Percentiles rank a stretch among this genome's conserved stretches.
These are phyloP conservation scores for Ephestia elutella DNA, from an alignment of 1,140 invertebrate species.

Conservation along the genomic window DNA sequence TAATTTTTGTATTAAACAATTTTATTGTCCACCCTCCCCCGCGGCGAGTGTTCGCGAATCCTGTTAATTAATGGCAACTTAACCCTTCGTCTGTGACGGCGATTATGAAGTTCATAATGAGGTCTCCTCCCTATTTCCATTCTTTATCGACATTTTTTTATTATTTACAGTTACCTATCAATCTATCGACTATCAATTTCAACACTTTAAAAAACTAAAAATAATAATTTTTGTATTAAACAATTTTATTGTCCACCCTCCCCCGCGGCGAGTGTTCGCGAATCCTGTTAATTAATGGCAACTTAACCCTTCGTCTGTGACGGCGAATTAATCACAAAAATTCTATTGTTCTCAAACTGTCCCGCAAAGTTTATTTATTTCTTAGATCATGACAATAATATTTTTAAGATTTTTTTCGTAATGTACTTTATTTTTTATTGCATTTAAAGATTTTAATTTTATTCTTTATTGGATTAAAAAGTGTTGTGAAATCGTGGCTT, in stretches of 20 bases:
- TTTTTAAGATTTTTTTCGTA: too few relatives aligned
- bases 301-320: constrained; percentile 27
- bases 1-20: not conserved
- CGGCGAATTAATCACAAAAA: constrained; percentile 17
- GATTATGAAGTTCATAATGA: too few relatives aligned
- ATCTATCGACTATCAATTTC: too few relatives aligned
- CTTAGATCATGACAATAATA: not conserved
- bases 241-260: not conserved
- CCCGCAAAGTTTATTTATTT: not conserved
- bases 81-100: constrained; percentile 24
- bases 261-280: constrained; percentile 4
- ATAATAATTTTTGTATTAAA: too few relatives aligned
- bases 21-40: not conserved
- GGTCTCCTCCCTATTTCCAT: too few relatives aligned
- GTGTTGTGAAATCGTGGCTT: too few relatives aligned
- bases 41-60: constrained; percentile 8
- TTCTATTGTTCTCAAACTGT: constrained; percentile 16
- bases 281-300: constrained; percentile 26
- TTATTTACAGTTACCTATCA: too few relatives aligned
- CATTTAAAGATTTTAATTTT: not conserved
- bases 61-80: constrained; percentile 29
- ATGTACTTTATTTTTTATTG: not conserved
- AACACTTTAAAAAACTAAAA: too few relatives aligned
- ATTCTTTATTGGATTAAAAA: too few relatives aligned
- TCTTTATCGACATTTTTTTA: too few relatives aligned